Percentiles rank a stretch among this genome's conserved stretches.
Conservation (phyloP, 2,113 vertebrate genomes). For the Ellobius talpinus region DNA sequence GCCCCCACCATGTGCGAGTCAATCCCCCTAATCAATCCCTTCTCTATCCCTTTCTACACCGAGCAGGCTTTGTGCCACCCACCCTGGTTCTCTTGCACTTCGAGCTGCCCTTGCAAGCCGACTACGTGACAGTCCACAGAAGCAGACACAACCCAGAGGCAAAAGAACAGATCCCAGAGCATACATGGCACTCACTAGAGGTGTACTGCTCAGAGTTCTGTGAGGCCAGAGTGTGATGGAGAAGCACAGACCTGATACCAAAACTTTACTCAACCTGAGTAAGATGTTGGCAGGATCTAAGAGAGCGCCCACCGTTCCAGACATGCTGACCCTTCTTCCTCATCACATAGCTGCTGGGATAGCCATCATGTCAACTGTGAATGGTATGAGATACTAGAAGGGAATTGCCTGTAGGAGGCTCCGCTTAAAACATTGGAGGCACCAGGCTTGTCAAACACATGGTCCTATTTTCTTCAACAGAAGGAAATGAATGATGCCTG, state of each 20-base stretch:
- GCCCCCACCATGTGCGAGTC: not conserved
- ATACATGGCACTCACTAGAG: rapidly evolving
- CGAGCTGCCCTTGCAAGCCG: not conserved
- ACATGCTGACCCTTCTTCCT: not conserved
- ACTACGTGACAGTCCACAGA: rapidly evolving
- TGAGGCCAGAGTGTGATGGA: not conserved
- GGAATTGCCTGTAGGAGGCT: not conserved
- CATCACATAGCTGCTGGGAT: not conserved
- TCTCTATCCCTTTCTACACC: not conserved
- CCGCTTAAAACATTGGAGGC: not conserved
- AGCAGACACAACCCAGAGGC: not conserved
- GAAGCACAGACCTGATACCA: not conserved
- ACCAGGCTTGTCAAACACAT: not conserved
- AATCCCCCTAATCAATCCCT: not conserved
- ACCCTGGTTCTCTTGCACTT: not conserved
- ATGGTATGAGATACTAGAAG: not conserved
- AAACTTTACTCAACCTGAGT: not conserved
- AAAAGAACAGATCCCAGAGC: not conserved
- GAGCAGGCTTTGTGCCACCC: not conserved
- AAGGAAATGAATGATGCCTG: not conserved
- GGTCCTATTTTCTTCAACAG: not conserved
- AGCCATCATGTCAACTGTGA: not conserved
- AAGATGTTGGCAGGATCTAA: not conserved
- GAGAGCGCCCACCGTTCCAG: not conserved
- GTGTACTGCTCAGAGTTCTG: not conserved